phyloP scores from a whole-genome alignment of 2,797 vertebrate species.

The Hippocampus kuda region DNA sequence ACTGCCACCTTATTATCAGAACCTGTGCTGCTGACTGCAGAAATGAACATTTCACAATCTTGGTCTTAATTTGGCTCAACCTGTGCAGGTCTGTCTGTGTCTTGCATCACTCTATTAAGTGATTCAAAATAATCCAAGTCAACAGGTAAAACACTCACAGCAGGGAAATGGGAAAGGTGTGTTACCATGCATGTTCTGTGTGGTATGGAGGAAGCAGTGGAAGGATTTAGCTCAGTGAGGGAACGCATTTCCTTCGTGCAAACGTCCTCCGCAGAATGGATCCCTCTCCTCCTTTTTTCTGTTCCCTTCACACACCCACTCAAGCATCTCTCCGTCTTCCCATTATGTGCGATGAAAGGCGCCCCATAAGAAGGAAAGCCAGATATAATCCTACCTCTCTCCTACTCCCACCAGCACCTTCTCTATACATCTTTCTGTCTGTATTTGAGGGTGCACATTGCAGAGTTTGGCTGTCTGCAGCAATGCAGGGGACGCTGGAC shows the following conservation, averaged over 20 bases:
- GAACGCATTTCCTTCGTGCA: constrained; percentile 23
- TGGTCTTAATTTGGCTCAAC: background rate
- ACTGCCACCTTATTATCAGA: background rate
- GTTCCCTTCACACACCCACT: constrained; percentile 5
- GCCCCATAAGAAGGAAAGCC: constrained; percentile 27
- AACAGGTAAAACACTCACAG: background rate
- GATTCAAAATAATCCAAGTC: background rate
- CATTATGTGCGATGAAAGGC: constrained; percentile 49
- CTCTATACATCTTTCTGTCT: constrained; percentile 6
- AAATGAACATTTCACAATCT: background rate
- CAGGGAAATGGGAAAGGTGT: background rate
- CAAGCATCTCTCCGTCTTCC: constrained; percentile 20
- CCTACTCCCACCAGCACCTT: background rate
- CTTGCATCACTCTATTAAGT: background rate
- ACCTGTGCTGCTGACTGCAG: background rate
- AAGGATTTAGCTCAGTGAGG: background rate
- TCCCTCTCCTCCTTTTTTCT: constrained; percentile 11
- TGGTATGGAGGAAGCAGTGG: background rate
- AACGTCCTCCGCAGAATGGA: constrained; percentile 32
- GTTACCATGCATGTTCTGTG: background rate
- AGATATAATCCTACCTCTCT: constrained; percentile 33
- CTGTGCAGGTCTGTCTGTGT: background rate
- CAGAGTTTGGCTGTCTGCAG: constrained; percentile 54
- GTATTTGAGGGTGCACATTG: constrained; percentile 34
- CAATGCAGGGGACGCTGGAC: constrained; percentile 55